Evolutionary conservation across 2,113 vertebrate genomes (phyloP).

Genomic region (Odocoileus virginianus): DNA sequence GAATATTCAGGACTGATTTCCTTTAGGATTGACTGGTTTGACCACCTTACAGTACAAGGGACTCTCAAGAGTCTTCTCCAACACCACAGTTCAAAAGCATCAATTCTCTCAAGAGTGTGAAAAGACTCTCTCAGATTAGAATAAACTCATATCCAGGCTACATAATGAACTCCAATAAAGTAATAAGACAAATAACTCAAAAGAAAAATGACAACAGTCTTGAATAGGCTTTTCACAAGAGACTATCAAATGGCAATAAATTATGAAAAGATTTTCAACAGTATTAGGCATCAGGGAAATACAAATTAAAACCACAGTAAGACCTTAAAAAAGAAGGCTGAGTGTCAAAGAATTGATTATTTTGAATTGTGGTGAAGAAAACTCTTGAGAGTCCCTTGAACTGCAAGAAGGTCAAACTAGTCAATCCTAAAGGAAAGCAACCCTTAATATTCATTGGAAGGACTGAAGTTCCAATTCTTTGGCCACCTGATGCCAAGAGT

Average conservation of each 20-base stretch:
- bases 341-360: not conserved
- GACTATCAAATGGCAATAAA: not conserved
- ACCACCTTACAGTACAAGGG: not conserved
- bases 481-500: not conserved
- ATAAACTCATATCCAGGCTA: not conserved
- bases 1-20: not conserved
- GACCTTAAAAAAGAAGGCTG: not conserved
- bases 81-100: not conserved
- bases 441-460: not conserved
- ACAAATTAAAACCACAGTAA: slow-evolving; percentile 16
- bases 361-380: not conserved
- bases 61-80: not conserved
- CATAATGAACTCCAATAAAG: slow-evolving; percentile 10
- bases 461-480: not conserved
- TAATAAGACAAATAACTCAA: not conserved
- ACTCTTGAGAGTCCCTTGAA: not conserved
- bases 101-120: slow-evolving; percentile 1
- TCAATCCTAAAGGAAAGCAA: not conserved
- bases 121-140: not conserved
- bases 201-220: slow-evolving; percentile 11
- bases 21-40: not conserved
- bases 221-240: not conserved
- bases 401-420: not conserved
- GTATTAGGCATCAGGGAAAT: not conserved
- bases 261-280: not conserved